These are phyloP conservation scores for Gymnocypris eckloni DNA, from an alignment of 2,797 vertebrate genomes.

Conservation along the genomic window DNA sequence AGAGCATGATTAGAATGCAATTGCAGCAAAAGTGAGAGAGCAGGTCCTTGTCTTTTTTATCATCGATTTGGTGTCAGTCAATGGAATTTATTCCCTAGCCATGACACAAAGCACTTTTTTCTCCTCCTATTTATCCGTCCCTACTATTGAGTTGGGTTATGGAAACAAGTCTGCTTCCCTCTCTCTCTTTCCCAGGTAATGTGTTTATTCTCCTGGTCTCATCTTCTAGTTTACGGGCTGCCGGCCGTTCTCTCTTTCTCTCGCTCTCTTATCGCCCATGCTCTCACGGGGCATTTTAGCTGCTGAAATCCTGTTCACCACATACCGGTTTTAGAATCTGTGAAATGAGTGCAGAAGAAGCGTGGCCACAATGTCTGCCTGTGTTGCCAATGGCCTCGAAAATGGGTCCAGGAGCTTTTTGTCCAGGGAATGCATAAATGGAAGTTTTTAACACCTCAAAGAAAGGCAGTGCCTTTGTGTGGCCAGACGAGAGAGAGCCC, in stretches of 20 bases:
- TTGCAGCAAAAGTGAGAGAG: constrained; percentile 20
- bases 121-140: constrained; percentile 40
- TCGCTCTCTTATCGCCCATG: constrained; percentile 82
- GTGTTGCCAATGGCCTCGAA: constrained; percentile 80
- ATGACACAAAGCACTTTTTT: constrained; percentile 42
- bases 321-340: constrained; percentile 86
- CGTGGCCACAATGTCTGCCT: constrained; percentile 84
- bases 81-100: constrained; percentile 46
- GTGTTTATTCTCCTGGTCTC: constrained; percentile 79
- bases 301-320: constrained; percentile 86
- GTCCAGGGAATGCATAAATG: constrained; percentile 87
- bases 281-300: constrained; percentile 84
- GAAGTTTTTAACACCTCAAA: constrained; percentile 89
- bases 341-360: constrained; percentile 85
- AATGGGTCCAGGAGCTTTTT: constrained; percentile 80
- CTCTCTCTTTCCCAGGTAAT: constrained; percentile 73
- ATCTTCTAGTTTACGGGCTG: constrained; percentile 80
- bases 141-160: constrained; percentile 64
- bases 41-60: constrained; percentile 51
- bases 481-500: constrained; percentile 81
- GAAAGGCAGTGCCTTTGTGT: constrained; percentile 83
- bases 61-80: constrained; percentile 52
- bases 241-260: constrained; percentile 65
- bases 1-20: constrained; percentile 50
- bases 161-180: constrained; percentile 68